Evolutionary conservation across 2,113 vertebrate species (phyloP).

Genomic region (Brachypteracias leptosomus): DNA sequence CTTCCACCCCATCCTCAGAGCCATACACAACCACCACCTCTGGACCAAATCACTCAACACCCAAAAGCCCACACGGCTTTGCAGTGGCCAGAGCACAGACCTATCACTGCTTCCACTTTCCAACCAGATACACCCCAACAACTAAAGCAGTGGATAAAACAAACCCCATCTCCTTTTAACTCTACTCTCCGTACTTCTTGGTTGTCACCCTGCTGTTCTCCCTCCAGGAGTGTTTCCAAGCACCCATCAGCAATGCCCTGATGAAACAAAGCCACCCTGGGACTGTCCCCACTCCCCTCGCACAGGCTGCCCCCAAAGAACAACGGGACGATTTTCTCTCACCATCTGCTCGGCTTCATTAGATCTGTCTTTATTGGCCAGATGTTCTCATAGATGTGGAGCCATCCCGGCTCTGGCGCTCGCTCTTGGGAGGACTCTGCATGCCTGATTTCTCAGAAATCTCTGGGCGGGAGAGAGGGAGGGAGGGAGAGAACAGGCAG

Average conservation of each 20-base stretch:
- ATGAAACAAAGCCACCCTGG: background rate
- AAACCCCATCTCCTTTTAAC: background rate
- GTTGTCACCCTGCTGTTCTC: background rate
- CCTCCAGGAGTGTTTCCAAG: background rate
- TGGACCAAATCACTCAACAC: fast-evolving
- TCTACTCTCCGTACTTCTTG: background rate
- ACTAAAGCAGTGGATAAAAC: background rate
- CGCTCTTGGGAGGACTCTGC: background rate
- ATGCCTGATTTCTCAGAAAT: background rate
- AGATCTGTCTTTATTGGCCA: conserved; percentile 21
- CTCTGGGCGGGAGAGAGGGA: background rate
- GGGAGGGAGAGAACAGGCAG: background rate
- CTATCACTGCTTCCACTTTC: background rate
- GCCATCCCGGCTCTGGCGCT: background rate
- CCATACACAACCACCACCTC: background rate
- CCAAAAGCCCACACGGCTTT: fast-evolving
- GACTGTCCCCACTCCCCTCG: background rate
- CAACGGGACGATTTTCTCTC: background rate
- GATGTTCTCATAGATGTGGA: background rate
- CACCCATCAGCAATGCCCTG: background rate
- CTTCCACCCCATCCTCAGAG: background rate
- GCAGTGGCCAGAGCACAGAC: background rate
- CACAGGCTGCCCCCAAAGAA: background rate
- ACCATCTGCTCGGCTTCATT: conserved; percentile 4
- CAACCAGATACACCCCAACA: background rate